Base-by-base conservation (phyloP, 2,113 vertebrate genomes). In the Bubo scandiacus region DNA sequence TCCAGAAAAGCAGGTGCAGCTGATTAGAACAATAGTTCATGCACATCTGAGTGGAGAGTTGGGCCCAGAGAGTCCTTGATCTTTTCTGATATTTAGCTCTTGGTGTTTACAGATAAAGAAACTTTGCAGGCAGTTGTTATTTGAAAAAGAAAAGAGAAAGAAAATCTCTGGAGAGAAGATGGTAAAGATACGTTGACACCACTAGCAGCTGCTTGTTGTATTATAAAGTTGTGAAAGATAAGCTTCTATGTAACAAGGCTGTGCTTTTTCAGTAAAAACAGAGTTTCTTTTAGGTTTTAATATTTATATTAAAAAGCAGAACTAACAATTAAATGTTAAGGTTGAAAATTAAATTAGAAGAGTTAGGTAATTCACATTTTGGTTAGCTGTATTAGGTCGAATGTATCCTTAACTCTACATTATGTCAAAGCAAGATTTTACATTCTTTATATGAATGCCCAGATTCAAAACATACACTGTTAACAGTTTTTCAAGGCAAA, bases 101-200 rank as follows among this genome's bases (percentile, higher is more conserved):
- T 88, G 55, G 55, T 83, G 63, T 91, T 94, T 88, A 73, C 42
- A 78, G 88, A 90, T 91, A 81, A 82, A 93, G 66, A 57, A 88
- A 67, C 25, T 92, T 88, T 1, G 1, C 42, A 73, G 75, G 22
- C 80, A 73, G 55, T 66, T 86, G 42, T 92, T 77, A 86, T 26
- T 92, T 70, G 26, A 70, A 83, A 81, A 92, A 86, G 26, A 66
- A 70, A 83, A 92, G 38, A 74, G 57, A 78, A 72, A 66, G 43
- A 80, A 94, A 78, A 70, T 86, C 62, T 88, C 80, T 22, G 20
- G 72, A 82, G 80, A 67, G 47, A 85, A 79, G 72, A 94, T 79
- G 42, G 12, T 71, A 73, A 77, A 86, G 63, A 83, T 86, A 68
- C 0, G 0, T 36, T 88, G 79, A 70, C 51, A 71, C 42, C 62